Evolutionary conservation across 2,888 invertebrate genomes (phyloP), one percentile per base, ranked within the genome.

Genomic region (Diachrysia chrysitis): DNA sequence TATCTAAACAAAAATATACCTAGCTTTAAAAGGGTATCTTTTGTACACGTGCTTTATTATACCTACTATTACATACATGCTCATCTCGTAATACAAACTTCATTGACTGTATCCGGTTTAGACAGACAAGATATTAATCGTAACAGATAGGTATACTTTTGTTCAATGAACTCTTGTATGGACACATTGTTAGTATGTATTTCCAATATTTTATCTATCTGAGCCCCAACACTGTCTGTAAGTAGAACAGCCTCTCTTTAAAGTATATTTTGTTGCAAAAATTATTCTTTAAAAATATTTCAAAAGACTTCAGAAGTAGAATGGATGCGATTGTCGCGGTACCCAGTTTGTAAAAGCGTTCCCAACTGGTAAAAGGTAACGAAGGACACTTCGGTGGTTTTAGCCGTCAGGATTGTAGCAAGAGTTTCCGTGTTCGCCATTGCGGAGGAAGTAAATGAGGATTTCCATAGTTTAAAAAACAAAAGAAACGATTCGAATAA

Each of bases 91-190:
- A 35, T 51, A 73, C 53, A 69, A 66, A 78, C 72, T 72, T 69
- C 76, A 69, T 68, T 72, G 72, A 64, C 54, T 66, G 66, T 79
- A 75, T 81, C 79, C 79, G 76, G 82, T 70, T 79, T 75, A 63
- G 17, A 65, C 66, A 81, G 69, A 75, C 82, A 60, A 69, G 61
- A 71, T 69, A 75, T 79, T 79, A 81, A 81, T 75, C 63, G 66
- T 71, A 68, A 58, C 69, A 67, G 58, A 58, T 71, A 69, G 61
- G 64, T 79, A 79, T 25, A 35, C 51, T 59, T 65, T 78, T 78
- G 76, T 81, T 66, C 82, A 79, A 75, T 79, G 79, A 81, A 79
- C 79, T 79, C 76, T 75, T 78, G 65, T 77, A 65, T 48, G 48
- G 35, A 2, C 14, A 65, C 60, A 35, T 71, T 71, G 53, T 42